Conservation (phyloP, 2,797 vertebrate genomes). For the Falco peregrinus region DNA sequence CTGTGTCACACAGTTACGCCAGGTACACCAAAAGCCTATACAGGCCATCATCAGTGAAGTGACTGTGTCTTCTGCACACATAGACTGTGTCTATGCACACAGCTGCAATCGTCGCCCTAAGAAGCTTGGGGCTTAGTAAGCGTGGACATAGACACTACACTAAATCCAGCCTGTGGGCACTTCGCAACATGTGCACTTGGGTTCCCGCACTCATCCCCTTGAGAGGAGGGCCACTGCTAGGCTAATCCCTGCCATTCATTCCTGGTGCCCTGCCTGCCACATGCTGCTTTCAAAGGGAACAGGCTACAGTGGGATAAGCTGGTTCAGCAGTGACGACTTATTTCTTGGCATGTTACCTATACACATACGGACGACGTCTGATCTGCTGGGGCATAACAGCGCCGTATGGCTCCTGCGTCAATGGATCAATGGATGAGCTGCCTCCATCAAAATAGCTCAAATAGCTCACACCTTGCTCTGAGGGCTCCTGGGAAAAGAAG, state of each 20-base stretch:
- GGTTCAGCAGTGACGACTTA: rapidly evolving
- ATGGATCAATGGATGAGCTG: not conserved
- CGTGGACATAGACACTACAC: rapidly evolving
- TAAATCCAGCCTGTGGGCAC: rapidly evolving
- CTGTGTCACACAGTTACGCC: not conserved
- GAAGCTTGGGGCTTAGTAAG: not conserved
- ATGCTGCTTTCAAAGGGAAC: not conserved
- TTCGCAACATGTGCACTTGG: not conserved
- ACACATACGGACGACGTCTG: not conserved
- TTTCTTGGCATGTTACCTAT: not conserved
- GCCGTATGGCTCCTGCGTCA: not conserved
- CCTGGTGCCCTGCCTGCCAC: not conserved
- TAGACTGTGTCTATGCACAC: no score
- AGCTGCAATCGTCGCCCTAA: not conserved
- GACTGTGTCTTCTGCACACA: not conserved
- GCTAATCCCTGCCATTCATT: not conserved
- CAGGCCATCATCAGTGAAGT: not conserved
- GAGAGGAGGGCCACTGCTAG: not conserved
- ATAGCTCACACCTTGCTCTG: not conserved
- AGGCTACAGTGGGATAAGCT: not conserved
- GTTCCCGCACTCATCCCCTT: rapidly evolving
- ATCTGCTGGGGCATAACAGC: not conserved
- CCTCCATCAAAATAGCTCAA: not conserved
- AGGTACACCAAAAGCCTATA: not conserved
- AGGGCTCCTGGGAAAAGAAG: not conserved